Base-by-base conservation (phyloP, 1,140 invertebrate species). In the Drosophila erecta region DNA sequence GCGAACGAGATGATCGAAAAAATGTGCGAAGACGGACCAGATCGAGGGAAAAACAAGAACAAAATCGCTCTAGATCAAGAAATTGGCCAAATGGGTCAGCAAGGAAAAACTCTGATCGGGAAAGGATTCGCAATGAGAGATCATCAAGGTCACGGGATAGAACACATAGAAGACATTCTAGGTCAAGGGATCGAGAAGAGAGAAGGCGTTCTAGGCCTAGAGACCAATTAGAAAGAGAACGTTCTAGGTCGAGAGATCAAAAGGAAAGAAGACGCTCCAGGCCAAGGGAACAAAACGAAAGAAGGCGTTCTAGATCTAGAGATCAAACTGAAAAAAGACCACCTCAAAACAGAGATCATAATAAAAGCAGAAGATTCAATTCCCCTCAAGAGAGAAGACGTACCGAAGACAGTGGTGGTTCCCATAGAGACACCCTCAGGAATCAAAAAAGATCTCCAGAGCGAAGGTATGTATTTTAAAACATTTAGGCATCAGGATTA, bases 11-110 rank as follows among this genome's bases (percentile, higher is more conserved):
- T 10, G 33, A 43, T 20, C 56, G 54, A n/a, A 35, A 59, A 8
- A 37, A 55, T 37, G 17, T 30, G 1, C 50, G 37, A 10, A 43
- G 47, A 11, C 73, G 74, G 4, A 71, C 76, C 1, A 20, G n/a
- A 20, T 76, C 74, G 4, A 71, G 57, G 11, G 53, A 65, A 2
- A 17, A n/a, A 54, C 30, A 57, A 14, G 55, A 76, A 4, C 27
- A 14, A 22, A 43, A 40, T 11, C 62, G 62, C 8, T 66, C 57
- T 22, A 60, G 30, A n/a, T 84, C 80, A 10, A 66, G 58, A 60
- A 35, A 70, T n/a, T 35, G 27, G 22, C 43, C 6, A 30, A 30
- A 38, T 8, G 27, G 24, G 14, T 2, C 5, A 30, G 43, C 0
- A 10, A 70, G 20, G 27, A 47, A 60, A 2, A 10, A n/a, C 12